Conservation (phyloP, 2,888 invertebrate species). For the Acanthosepion pharaonis region DNA sequence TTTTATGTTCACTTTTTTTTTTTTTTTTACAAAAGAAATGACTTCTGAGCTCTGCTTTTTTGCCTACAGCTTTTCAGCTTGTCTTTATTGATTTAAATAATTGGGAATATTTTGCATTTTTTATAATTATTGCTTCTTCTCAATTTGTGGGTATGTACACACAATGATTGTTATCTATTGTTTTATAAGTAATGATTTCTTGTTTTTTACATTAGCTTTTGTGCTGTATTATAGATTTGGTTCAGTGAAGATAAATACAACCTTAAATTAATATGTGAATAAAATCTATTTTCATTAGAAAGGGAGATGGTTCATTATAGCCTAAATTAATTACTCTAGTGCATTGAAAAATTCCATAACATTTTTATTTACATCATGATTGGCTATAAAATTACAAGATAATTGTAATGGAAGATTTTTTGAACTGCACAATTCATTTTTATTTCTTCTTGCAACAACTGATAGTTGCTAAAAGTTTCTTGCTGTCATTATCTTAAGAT, state of each 20-base stretch:
- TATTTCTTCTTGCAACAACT: too few relatives aligned
- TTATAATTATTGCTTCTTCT: not conserved
- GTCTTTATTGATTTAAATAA: slow-evolving; percentile 2
- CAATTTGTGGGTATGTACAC: not conserved
- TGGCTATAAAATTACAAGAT: not conserved
- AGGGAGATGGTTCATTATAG: not conserved
- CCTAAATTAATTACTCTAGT: not conserved
- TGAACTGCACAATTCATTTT: too few relatives aligned
- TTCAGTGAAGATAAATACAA: not conserved
- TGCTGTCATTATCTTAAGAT: too few relatives aligned
- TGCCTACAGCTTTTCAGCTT: not conserved
- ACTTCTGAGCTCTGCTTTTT: not conserved
- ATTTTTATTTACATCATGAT: not conserved
- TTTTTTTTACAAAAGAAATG: not conserved
- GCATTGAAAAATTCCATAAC: not conserved
- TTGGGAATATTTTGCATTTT: not conserved
- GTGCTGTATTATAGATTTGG: not conserved
- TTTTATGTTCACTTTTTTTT: not conserved
- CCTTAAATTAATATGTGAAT: not conserved
- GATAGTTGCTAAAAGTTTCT: too few relatives aligned
- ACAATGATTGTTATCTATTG: not conserved
- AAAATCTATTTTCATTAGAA: not conserved
- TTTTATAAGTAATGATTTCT: not conserved
- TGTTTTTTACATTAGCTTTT: not conserved
- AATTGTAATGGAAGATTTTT: too few relatives aligned